These are phyloP conservation scores for Xylophagus ater DNA, from an alignment of 2,888 invertebrate species.

Conservation along the genomic window DNA sequence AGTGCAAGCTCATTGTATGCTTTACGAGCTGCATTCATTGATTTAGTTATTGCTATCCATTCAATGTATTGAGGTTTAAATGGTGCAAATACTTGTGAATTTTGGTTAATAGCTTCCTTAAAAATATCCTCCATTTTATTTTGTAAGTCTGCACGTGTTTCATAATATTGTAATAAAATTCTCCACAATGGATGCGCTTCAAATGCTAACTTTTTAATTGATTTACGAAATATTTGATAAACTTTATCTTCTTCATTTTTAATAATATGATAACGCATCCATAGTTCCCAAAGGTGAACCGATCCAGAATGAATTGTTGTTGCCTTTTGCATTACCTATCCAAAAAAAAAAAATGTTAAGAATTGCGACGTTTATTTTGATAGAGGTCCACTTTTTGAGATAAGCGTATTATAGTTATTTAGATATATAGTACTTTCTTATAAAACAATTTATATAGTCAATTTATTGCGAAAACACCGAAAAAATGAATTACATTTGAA, in stretches of 20 bases:
- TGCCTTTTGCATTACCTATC: conserved; percentile 34
- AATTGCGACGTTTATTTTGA: not conserved
- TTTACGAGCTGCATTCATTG: conserved; percentile 48
- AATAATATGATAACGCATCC: conserved; percentile 40
- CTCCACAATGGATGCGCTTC: conserved; percentile 27
- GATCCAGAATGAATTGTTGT: conserved; percentile 40
- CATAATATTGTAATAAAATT: conserved; percentile 28
- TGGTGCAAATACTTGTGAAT: conserved; percentile 23
- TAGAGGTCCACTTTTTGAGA: conserved; percentile 22
- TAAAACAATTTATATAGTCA: no score
- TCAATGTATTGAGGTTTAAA: conserved; percentile 30
- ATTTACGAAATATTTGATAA: conserved; percentile 36
- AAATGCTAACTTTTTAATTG: conserved; percentile 21
- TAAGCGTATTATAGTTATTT: conserved; percentile 24
- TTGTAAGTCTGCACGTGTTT: conserved; percentile 23
- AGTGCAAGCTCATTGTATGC: conserved; percentile 49
- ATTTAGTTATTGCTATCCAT: conserved; percentile 25
- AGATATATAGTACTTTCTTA: no score
- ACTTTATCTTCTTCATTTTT: conserved; percentile 37
- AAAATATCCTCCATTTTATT: conserved; percentile 26
- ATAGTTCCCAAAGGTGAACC: conserved; percentile 43
- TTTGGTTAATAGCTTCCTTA: conserved; percentile 25
- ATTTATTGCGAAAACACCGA: no score
- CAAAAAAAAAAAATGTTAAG: not conserved
- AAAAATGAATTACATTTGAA: no score